Conservation (phyloP, 2,888 invertebrate species). For the Cerastis leucographa region DNA sequence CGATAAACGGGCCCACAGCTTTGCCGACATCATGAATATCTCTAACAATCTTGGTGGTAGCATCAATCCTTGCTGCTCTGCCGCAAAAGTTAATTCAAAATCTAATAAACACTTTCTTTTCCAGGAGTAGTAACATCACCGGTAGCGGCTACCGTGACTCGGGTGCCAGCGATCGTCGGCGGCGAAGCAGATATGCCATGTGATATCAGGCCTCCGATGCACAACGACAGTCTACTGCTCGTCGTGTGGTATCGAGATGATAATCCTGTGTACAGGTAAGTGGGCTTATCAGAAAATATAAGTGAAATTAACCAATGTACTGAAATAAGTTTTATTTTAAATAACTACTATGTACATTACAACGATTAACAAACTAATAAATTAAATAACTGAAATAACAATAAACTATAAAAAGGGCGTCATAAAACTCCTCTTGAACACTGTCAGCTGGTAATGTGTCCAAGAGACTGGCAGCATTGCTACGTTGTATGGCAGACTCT, state of each 20-base stretch:
- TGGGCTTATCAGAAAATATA: background rate
- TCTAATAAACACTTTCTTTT: background rate
- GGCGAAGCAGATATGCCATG: conserved; percentile 96
- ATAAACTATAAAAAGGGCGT: no score
- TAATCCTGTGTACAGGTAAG: conserved; percentile 96
- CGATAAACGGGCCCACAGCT: background rate
- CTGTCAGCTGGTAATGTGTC: no score
- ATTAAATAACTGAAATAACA: no score
- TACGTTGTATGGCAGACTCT: no score
- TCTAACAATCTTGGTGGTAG: background rate
- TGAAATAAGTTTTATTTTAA: no score
- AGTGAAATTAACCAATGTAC: background rate
- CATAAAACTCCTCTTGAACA: no score
- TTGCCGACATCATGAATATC: background rate
- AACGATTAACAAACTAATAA: no score
- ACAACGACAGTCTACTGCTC: conserved; percentile 95
- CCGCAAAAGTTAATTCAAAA: background rate
- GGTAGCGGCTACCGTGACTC: conserved; percentile 89
- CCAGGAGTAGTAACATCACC: conserved; percentile 79
- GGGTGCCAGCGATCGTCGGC: conserved; percentile 93
- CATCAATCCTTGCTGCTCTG: background rate
- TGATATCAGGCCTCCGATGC: conserved; percentile 94
- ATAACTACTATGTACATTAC: no score
- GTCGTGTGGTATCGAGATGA: conserved; percentile 98
- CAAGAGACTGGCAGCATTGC: no score